phyloP scores from a whole-genome alignment of 1,140 invertebrate species.

The Neodiprion fabricii region DNA sequence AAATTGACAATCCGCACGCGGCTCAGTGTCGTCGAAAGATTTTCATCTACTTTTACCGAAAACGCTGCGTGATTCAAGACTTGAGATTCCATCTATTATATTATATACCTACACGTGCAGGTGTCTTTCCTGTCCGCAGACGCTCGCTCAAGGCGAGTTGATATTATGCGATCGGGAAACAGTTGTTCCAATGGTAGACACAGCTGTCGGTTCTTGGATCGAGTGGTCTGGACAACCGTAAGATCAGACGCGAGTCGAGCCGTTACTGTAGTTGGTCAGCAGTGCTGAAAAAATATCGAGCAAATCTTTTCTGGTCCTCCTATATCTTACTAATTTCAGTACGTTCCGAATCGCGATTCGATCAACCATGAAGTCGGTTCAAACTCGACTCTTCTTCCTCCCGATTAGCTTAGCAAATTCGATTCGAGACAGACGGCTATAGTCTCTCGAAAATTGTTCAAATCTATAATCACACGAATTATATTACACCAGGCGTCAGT shows the following conservation, averaged over 20 bases:
- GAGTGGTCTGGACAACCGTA: background rate
- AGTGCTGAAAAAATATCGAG: background rate
- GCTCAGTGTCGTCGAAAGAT: background rate
- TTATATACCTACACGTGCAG: background rate
- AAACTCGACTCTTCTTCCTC: too few relatives aligned
- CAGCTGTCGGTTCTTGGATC: background rate
- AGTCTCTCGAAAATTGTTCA: too few relatives aligned
- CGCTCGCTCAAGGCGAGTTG: background rate
- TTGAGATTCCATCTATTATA: background rate
- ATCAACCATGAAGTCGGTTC: background rate
- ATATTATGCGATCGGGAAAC: slow-evolving; percentile 5
- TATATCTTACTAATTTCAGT: background rate
- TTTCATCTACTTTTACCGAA: background rate
- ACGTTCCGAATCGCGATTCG: background rate
- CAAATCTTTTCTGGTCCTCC: background rate
- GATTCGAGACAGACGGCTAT: too few relatives aligned
- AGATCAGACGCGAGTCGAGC: background rate
- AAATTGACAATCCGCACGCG: background rate
- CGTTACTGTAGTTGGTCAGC: background rate
- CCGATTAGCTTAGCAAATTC: too few relatives aligned
- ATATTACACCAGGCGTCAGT: too few relatives aligned
- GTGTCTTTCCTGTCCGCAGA: background rate
- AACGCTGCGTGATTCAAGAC: background rate
- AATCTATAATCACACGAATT: too few relatives aligned
- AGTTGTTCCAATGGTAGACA: slow-evolving; percentile 3